Conservation (phyloP, 2,113 vertebrate genomes). For the Xenus cinereus region DNA sequence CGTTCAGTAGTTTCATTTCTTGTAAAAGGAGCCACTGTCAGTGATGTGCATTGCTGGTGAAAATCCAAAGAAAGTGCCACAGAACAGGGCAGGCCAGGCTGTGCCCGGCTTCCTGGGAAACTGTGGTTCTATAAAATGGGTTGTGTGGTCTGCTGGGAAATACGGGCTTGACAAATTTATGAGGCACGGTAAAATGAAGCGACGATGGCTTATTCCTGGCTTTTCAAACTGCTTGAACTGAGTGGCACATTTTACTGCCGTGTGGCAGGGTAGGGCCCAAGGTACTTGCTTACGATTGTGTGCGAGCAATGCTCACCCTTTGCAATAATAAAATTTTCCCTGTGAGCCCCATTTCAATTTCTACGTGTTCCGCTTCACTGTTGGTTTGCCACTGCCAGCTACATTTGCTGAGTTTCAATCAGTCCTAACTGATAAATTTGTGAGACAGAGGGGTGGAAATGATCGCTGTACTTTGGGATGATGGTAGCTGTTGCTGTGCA, state of each 20-base stretch:
- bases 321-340: background rate
- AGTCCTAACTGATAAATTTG: background rate
- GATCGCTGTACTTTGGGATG: background rate
- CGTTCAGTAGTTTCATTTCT: background rate
- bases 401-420: background rate
- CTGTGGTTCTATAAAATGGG: background rate
- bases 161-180: background rate
- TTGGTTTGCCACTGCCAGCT: background rate
- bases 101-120: background rate
- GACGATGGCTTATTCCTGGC: background rate
- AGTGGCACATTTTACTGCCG: background rate
- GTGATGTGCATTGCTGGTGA: background rate
- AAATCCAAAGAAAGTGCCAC: background rate
- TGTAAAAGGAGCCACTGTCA: background rate
- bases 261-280: background rate
- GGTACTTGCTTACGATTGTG: background rate
- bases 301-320: background rate
- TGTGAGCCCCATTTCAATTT: background rate
- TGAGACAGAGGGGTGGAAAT: background rate
- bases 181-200: slow-evolving; percentile 2
- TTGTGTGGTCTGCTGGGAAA: background rate
- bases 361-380: background rate
- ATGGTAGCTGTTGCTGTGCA: background rate
- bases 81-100: background rate
- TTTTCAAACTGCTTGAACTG: background rate